Evolutionary conservation across 2,113 vertebrate species (phyloP).

Genomic region (Oenanthe melanoleuca): DNA sequence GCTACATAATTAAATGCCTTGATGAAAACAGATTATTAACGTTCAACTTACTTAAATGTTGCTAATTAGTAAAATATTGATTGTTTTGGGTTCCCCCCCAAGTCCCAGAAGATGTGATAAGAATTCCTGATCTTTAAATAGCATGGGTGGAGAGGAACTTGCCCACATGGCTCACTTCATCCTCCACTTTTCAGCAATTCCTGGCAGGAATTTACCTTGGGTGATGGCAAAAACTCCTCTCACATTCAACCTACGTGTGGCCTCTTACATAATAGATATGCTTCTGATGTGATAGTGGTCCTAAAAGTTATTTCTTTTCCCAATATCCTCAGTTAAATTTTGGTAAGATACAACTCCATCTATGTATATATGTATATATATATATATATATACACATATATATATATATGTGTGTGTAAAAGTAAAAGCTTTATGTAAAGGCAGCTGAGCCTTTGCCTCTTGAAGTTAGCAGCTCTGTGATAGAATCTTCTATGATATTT

Average conservation of each 20-base stretch:
- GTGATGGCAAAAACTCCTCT: not conserved
- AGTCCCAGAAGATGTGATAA: not conserved
- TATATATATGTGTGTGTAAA: fast-evolving
- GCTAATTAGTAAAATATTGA: not conserved
- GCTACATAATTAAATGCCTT: not conserved
- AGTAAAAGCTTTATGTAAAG: not conserved
- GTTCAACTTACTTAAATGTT: not conserved
- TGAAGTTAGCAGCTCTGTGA: not conserved
- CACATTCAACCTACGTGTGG: fast-evolving
- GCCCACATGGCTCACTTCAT: not conserved
- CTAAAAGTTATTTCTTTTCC: not conserved
- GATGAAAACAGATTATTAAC: not conserved
- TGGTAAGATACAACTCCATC: not conserved
- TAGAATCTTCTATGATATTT: not conserved
- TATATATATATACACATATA: no score
- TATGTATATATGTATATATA: fast-evolving
- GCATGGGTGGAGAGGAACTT: not conserved
- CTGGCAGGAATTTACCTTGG: not conserved
- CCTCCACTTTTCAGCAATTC: not conserved
- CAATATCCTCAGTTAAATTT: not conserved
- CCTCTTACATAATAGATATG: fast-evolving
- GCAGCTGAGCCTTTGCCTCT: not conserved
- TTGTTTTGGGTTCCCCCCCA: no score
- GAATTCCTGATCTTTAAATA: not conserved
- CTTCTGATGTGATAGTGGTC: not conserved